These are phyloP conservation scores for Mastigias papua DNA, from an alignment of 30 jellyfish, hydroid and myxozoan genomes.

Conservation along the genomic window DNA sequence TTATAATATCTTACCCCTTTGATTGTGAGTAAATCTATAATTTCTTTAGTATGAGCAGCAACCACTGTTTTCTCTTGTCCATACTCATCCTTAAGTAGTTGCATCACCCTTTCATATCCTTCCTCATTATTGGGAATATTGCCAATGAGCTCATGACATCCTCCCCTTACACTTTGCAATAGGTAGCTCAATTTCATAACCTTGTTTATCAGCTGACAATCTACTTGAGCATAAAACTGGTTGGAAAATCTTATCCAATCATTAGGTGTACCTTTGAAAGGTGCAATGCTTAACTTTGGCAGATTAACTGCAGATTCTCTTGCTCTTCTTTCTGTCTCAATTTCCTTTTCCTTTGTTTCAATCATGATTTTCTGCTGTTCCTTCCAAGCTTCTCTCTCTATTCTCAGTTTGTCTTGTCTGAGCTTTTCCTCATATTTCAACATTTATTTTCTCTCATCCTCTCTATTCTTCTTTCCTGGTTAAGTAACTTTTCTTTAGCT, in stretches of 20 bases:
- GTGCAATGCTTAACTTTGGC: slow-evolving; percentile 66
- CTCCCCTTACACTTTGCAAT: slow-evolving; percentile 32
- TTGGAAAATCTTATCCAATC: slow-evolving; percentile 48
- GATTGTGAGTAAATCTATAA: slow-evolving; percentile 19
- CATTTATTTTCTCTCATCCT: slow-evolving; percentile 56
- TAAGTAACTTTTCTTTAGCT: slow-evolving; percentile 1
- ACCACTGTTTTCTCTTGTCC: slow-evolving; percentile 60
- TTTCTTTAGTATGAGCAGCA: slow-evolving; percentile 60
- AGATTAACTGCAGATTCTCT: slow-evolving; percentile 18
- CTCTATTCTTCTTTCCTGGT: slow-evolving; percentile 48
- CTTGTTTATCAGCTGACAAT: slow-evolving; percentile 43
- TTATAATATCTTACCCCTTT: slow-evolving; percentile 31
- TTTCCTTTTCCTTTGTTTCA: slow-evolving; percentile 54
- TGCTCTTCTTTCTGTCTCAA: slow-evolving; percentile 51
- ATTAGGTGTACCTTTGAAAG: slow-evolving; percentile 65
- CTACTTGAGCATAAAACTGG: slow-evolving; percentile 54
- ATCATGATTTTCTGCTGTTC: slow-evolving; percentile 35
- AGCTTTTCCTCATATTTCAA: slow-evolving; percentile 15
- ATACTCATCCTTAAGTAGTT: slow-evolving; percentile 44
- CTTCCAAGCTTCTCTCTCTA: slow-evolving; percentile 49
- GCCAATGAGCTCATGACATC: slow-evolving; percentile 47
- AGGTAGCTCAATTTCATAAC: slow-evolving; percentile 33
- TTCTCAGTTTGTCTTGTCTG: slow-evolving; percentile 30
- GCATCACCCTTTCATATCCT: slow-evolving; percentile 62
- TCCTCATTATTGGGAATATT: slow-evolving; percentile 51